Percentiles rank a stretch among this genome's conserved stretches.
Conservation (phyloP, 2,797 vertebrate genomes). For the Merluccius polli region DNA sequence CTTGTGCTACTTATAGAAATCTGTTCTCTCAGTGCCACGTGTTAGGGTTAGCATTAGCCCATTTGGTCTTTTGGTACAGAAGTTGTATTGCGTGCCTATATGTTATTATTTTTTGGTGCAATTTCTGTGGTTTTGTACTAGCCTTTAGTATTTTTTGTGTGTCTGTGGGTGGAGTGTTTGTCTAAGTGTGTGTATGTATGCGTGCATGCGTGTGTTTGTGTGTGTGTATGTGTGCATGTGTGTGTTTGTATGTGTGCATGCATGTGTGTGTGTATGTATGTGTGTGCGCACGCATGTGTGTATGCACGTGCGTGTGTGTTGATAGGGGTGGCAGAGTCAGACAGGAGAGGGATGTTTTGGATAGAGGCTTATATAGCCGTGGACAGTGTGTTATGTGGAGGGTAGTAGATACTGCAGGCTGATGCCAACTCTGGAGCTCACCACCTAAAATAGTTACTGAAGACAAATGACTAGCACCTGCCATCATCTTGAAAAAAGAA, state of each 20-base stretch:
- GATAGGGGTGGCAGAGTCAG: neutral
- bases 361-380: neutral
- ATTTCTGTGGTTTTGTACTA: too few relatives aligned
- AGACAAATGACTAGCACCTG: neutral
- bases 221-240: neutral
- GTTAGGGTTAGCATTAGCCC: neutral
- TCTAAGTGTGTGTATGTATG: neutral
- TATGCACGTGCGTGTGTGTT: neutral
- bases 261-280: neutral
- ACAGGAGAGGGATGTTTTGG: neutral
- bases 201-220: neutral
- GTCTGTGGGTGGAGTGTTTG: neutral
- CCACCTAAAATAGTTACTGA: conserved; percentile 4
- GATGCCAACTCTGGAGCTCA: neutral
- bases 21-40: conserved; percentile 8
- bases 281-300: conserved; percentile 3
- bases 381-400: neutral
- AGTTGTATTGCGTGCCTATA: neutral
- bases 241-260: too few relatives aligned
- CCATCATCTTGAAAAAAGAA: neutral
- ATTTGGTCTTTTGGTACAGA: neutral
- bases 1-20: conserved; percentile 36
- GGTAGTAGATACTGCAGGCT: neutral
- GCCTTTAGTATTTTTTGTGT: too few relatives aligned
- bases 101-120: conserved; percentile 8